Conservation (phyloP, 2,797 vertebrate species). For the Pangasius larnaudii region DNA sequence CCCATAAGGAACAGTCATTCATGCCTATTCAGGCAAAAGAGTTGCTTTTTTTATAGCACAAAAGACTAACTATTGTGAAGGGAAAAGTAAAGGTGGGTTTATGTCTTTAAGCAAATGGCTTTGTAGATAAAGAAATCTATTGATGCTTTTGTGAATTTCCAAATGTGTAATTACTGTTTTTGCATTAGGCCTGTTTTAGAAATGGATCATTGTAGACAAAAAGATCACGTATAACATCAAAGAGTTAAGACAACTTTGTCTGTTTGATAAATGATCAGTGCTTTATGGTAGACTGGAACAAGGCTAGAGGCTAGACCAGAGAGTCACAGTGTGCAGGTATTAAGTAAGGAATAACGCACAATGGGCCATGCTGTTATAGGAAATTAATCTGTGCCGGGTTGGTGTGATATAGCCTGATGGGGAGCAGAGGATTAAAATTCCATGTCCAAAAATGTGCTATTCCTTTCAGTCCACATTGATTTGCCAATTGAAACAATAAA, state of each 20-base stretch:
- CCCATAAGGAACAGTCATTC: background rate
- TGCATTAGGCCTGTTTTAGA: background rate
- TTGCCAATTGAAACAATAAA: background rate
- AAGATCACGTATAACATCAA: conserved; percentile 5
- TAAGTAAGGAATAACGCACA: too few relatives aligned
- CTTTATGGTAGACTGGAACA: conserved; percentile 36
- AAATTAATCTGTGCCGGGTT: background rate
- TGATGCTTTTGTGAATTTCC: conserved; percentile 21
- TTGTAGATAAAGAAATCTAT: conserved; percentile 27
- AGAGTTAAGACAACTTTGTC: background rate
- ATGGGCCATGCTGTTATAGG: background rate
- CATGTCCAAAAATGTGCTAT: background rate
- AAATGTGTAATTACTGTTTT: conserved; percentile 23
- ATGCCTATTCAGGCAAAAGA: background rate
- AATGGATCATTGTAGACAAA: conserved; percentile 9
- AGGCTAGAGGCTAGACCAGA: conserved; percentile 38
- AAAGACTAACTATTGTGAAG: conserved; percentile 15
- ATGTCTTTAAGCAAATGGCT: conserved; percentile 24
- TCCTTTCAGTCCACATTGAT: background rate
- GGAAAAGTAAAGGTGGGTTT: background rate
- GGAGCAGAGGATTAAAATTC: background rate
- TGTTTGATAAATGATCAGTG: conserved; percentile 21
- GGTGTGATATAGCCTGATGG: background rate
- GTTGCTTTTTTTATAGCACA: conserved; percentile 16
- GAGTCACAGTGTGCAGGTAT: conserved; percentile 8